Percentiles rank a stretch among this genome's conserved stretches.
These are phyloP conservation scores for Galbula dea DNA, from an alignment of 2,113 vertebrate species.

Conservation along the genomic window DNA sequence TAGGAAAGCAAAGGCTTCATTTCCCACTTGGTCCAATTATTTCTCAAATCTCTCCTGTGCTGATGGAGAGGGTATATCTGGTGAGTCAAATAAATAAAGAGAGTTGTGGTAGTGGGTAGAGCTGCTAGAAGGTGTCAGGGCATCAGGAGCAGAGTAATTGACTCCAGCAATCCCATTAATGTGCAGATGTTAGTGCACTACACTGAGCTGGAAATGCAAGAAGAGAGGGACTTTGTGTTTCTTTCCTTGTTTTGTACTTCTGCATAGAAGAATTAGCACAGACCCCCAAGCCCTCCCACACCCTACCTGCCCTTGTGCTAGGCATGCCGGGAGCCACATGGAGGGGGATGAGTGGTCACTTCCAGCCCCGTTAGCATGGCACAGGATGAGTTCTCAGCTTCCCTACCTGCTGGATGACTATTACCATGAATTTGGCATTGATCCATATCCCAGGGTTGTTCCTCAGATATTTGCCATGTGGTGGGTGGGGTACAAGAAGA, in stretches of 20 bases:
- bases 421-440: neutral
- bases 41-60: neutral
- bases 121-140: neutral
- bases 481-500: neutral
- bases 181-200: neutral
- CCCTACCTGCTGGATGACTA: neutral
- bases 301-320: neutral
- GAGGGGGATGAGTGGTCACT: neutral
- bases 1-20: neutral
- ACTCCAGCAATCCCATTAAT: neutral
- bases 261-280: neutral
- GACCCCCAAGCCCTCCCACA: fast-evolving
- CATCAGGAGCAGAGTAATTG: neutral
- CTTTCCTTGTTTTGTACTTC: neutral
- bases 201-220: neutral
- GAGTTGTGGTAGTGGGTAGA: neutral
- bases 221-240: fast-evolving
- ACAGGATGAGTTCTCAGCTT: neutral
- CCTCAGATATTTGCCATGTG: neutral
- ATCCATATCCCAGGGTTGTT: neutral
- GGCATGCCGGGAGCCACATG: fast-evolving
- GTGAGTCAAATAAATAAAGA: neutral
- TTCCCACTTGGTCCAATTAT: conserved; percentile 51
- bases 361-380: neutral
- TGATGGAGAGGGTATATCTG: neutral